Evolutionary conservation across 2,888 invertebrate species (phyloP).

Genomic region (Rosalia funebris): DNA sequence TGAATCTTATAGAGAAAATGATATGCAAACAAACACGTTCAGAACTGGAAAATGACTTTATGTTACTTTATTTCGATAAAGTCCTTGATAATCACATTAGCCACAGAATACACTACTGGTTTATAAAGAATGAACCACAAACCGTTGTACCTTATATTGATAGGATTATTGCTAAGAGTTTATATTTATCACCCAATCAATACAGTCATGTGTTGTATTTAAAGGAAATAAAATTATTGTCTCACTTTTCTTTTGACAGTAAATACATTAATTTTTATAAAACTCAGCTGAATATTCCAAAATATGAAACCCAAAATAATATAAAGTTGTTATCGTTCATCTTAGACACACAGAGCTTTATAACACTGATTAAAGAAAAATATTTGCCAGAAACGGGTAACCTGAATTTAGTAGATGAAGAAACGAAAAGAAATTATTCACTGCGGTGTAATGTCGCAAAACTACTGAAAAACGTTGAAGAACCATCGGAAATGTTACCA

Average conservation of each 20-base stretch:
- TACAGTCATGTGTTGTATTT: neutral
- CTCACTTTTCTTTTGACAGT: constrained; percentile 13
- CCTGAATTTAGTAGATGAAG: constrained; percentile 28
- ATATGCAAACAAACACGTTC: neutral
- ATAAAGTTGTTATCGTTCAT: constrained; percentile 24
- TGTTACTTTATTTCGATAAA: constrained; percentile 18
- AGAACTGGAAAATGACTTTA: constrained; percentile 22
- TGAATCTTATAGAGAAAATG: neutral
- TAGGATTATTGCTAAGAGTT: neutral
- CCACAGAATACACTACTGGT: neutral
- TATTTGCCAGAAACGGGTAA: constrained; percentile 35
- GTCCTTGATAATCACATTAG: neutral
- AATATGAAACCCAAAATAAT: neutral
- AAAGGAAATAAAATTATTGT: constrained; percentile 9
- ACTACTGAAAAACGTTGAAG: constrained; percentile 29
- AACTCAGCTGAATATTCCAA: neutral
- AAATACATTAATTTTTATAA: constrained; percentile 14
- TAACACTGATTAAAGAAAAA: constrained; percentile 22
- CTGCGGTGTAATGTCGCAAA: constrained; percentile 31
- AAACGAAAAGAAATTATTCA: constrained; percentile 27
- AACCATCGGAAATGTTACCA: constrained; percentile 27
- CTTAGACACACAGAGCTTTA: constrained; percentile 33
- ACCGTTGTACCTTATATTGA: constrained; percentile 10
- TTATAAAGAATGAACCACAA: constrained; percentile 28
- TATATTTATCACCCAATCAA: neutral